Conservation (phyloP, 2,797 vertebrate genomes). For the Mormyrus proboscirostris region DNA sequence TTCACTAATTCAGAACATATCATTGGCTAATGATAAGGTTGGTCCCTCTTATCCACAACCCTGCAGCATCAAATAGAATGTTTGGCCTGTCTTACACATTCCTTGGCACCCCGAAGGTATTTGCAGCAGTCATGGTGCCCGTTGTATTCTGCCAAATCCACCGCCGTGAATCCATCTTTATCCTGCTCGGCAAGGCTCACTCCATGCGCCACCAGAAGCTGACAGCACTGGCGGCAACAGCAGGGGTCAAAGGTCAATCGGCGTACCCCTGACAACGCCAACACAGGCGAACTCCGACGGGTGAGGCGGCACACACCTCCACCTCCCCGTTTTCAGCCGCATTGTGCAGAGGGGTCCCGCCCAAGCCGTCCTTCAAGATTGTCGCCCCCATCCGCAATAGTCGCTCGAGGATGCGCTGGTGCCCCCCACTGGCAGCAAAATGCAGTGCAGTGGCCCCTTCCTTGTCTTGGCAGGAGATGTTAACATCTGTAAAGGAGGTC, state of each 20-base stretch:
- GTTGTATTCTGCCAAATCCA: constrained; percentile 47
- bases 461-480: constrained; percentile 56
- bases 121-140: constrained; percentile 47
- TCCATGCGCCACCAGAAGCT: constrained; percentile 43
- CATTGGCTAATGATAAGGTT: neutral
- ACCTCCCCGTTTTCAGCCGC: constrained; percentile 69
- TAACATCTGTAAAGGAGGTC: constrained; percentile 53
- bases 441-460: constrained; percentile 73
- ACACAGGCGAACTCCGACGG: neutral
- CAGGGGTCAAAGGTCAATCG: neutral
- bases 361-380: constrained; percentile 60
- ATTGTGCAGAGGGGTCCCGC: constrained; percentile 65
- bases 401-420: constrained; percentile 71
- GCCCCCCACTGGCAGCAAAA: constrained; percentile 67
- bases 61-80: neutral
- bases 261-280: neutral
- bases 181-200: constrained; percentile 43
- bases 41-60: neutral
- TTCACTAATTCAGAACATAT: neutral
- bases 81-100: constrained; percentile 34
- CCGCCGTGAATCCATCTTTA: constrained; percentile 38
- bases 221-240: constrained; percentile 45
- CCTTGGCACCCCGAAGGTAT: constrained; percentile 38
- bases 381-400: constrained; percentile 67
- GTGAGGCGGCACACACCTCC: constrained; percentile 48